Evolutionary conservation across 2,888 invertebrate genomes (phyloP).

Genomic region (Pseudococcus viburni): DNA sequence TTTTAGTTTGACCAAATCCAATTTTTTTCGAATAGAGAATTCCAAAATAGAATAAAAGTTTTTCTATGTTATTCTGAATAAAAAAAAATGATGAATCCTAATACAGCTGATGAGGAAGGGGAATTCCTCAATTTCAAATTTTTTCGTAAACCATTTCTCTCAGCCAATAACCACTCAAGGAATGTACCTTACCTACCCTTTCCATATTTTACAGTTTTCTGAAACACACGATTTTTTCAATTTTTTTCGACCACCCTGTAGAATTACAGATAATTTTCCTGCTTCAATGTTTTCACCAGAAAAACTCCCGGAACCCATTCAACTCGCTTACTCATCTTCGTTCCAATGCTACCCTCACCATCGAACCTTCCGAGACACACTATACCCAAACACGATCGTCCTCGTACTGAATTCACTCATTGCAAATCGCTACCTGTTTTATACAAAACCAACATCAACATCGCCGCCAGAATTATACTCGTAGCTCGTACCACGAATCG

Average conservation of each 20-base stretch:
- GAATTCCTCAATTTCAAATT: too few species aligned
- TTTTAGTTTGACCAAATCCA: too few species aligned
- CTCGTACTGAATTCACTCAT: slow-evolving; percentile 1
- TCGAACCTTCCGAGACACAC: neutral
- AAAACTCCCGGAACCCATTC: neutral
- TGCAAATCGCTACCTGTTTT: slow-evolving; percentile 31
- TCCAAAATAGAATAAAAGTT: too few species aligned
- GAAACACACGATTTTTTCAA: too few species aligned
- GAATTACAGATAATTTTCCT: neutral
- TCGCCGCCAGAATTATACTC: neutral
- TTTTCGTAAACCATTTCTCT: too few species aligned
- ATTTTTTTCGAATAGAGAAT: too few species aligned
- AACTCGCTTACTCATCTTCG: neutral
- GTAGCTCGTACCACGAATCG: neutral
- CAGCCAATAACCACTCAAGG: too few species aligned
- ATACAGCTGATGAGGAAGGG: too few species aligned
- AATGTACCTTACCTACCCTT: too few species aligned
- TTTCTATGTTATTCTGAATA: too few species aligned
- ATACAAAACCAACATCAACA: neutral
- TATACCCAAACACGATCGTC: neutral
- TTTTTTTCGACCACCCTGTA: neutral
- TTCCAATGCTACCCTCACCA: neutral
- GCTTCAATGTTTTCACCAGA: neutral
- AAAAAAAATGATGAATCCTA: too few species aligned
- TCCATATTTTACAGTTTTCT: too few species aligned